Evolutionary conservation across 2,888 invertebrate species (phyloP).

Genomic region (Meandrusa payeni): DNA sequence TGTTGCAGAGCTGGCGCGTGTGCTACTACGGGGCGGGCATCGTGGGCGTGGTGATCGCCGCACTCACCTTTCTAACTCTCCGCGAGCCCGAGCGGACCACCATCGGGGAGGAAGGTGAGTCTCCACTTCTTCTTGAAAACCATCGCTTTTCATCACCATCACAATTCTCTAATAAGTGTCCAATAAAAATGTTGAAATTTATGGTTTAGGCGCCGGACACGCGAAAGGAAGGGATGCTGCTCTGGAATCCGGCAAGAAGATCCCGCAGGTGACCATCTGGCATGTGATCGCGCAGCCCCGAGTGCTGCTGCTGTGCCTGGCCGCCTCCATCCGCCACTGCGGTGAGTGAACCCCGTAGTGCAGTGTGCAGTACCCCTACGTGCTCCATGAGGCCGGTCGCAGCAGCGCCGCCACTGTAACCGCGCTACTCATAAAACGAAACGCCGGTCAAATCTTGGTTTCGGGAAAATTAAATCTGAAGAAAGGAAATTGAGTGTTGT

Average conservation of each 20-base stretch:
- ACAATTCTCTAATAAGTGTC: too few species aligned
- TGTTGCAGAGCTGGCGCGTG: constrained; percentile 92
- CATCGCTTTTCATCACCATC: too few species aligned
- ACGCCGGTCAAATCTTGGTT: too few species aligned
- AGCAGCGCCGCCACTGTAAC: too few species aligned
- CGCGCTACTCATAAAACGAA: too few species aligned
- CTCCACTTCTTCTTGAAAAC: background rate
- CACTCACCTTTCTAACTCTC: constrained; percentile 87
- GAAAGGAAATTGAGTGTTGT: too few species aligned
- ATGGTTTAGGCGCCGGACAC: constrained; percentile 39
- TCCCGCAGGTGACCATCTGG: constrained; percentile 85
- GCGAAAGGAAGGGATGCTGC: constrained; percentile 52
- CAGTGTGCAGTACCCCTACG: too few species aligned
- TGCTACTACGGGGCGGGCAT: constrained; percentile 91
- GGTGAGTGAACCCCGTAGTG: too few species aligned
- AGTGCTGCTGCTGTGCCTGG: constrained; percentile 88
- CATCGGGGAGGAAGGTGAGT: constrained; percentile 85
- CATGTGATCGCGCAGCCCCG: constrained; percentile 89
- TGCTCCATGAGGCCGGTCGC: too few species aligned
- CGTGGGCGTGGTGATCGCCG: constrained; percentile 85
- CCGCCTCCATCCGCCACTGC: constrained; percentile 94
- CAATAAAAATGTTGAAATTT: too few species aligned
- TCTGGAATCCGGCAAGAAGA: constrained; percentile 66
- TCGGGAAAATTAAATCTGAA: too few species aligned
- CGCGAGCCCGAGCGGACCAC: constrained; percentile 88